Evolutionary conservation across 2,113 vertebrate genomes (phyloP).

Genomic region (Seriola quinqueradiata): DNA sequence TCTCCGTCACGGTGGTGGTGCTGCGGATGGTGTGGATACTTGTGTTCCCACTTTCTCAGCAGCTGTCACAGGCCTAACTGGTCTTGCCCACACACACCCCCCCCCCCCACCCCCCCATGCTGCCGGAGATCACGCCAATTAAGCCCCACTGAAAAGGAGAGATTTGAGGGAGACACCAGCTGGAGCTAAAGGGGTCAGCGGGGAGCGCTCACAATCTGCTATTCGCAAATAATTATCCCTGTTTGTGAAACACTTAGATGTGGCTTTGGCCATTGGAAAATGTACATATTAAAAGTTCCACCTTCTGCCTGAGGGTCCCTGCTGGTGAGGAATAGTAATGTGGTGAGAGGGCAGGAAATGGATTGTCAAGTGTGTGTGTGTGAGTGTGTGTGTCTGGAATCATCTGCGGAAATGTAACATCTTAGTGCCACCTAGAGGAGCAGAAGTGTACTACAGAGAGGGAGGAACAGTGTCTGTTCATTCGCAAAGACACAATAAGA

Average conservation of each 20-base stretch:
- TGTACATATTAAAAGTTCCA: slow-evolving; percentile 60
- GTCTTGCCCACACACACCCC: not conserved
- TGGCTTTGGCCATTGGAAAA: slow-evolving; percentile 46
- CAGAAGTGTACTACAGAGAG: not conserved
- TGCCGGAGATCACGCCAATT: slow-evolving; percentile 68
- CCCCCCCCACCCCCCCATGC: not conserved
- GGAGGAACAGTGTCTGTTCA: not conserved
- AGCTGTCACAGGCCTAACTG: slow-evolving; percentile 17
- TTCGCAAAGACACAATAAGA: not conserved
- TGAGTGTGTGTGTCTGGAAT: not conserved
- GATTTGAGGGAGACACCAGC: slow-evolving; percentile 12
- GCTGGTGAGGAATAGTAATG: slow-evolving; percentile 42
- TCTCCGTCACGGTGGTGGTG: slow-evolving; percentile 3
- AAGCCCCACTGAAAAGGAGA: slow-evolving; percentile 55
- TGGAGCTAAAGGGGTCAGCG: slow-evolving; percentile 17
- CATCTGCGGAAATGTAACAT: not conserved
- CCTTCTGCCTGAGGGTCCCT: slow-evolving; percentile 46
- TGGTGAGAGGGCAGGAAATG: slow-evolving; percentile 19
- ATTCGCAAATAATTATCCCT: slow-evolving; percentile 43
- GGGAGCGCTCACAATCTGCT: slow-evolving; percentile 15
- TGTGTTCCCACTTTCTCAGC: slow-evolving; percentile 25
- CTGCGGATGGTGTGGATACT: slow-evolving; percentile 21
- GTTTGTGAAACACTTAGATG: slow-evolving; percentile 54
- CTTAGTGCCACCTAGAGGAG: slow-evolving; percentile 60
- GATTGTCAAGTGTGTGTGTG: slow-evolving; percentile 6